Base-by-base conservation (phyloP, 2,113 vertebrate genomes). In the Triplophysa tibetana region DNA sequence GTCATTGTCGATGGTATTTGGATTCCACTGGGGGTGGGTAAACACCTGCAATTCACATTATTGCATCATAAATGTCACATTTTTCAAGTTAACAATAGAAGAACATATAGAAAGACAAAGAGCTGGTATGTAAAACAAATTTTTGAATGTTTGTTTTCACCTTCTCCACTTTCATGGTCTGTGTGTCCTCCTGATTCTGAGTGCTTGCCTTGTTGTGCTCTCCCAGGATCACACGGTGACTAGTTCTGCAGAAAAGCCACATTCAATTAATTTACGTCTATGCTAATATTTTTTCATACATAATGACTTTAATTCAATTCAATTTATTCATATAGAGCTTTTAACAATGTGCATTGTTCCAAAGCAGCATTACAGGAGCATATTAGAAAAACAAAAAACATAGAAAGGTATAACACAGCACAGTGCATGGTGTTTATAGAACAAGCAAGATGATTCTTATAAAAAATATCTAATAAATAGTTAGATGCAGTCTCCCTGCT, bases 161-260 rank as follows among this genome's bases (percentile, higher is more conserved):
- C 92, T 91, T 48, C 23, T 86, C 86, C 0, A 96, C 92, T 41
- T 56, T 78, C 85, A 96, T 87, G 4, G 84, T 50, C 89, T 97
- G 95, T 77, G 92, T 29, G 0, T 78, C 48, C 75, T 93, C 85
- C 0, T 50, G 58, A 0, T 78, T 64, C 2, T 84, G 82, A 4
- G 78, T 67, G 29, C 87, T 90, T 43, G 87, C 85, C 80, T 88
- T 92, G 83, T 96, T 80, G 29, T 95, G 95, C 41, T 94, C 94
- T 0, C 95, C 95, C n/a, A 90, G 87, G 17, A 96, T 82, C 70
- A 97, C 95, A 0, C 56, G 41, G 76, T 97, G 87, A 3, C 91
- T 90, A 12, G 90, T 94, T 80, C 95, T 97, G 64, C 41, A 86
- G 66, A 23, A 43, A 23, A 33, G 41, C 29, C 56, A 43, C 2